Evolutionary conservation across 2,797 vertebrate genomes (phyloP), one percentile per base, ranked within the genome.

Genomic region (Cephalopachus bancanus): DNA sequence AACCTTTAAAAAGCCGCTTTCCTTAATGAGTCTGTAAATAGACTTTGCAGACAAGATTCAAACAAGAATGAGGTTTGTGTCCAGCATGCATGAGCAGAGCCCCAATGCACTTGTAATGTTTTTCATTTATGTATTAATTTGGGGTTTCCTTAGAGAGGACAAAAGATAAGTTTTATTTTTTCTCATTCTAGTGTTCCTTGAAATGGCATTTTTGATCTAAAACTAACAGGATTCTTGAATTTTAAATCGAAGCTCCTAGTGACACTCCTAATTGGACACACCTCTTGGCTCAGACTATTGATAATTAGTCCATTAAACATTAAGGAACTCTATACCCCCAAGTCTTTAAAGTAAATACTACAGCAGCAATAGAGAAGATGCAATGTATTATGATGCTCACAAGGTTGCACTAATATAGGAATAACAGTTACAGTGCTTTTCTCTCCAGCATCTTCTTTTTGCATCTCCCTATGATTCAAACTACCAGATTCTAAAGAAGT

Each of bases 241-340:
- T 95, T 97, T 95, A 95, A 94, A 89, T 93, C 0, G n/a, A 85
- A 93, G 26, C n/a, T 72, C 53, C 62, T 24, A 62, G 64, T 93
- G 96, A 95, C 59, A 83, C 49, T 93, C 93, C 93, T 94, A 97
- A 91, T 85, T 96, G 92, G 74, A 94, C 64, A 88, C 33, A 95
- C 76, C 64, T 93, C 93, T 94, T 97, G 90, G 60, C 89, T 80
- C 53, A 91, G 49, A 72, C 16, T 60, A 86, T 80, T 87, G 57
- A 95, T 93, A 94, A 97, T 95, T 94, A 96, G 88, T 76, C 90
- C 19, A 55, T 95, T 92, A 95, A 94, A 92, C 74, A 83, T 96
- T 91, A 91, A 75, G 74, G 55, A 88, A 83, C 71, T 87, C 65
- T 33, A 89, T 74, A 62, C 55, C 92, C 75, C 28, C 65, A 81